A percentile compares a stretch with the other conserved stretches of the same genome.
These are phyloP conservation scores for Nebria salina DNA, from an alignment of 2,888 invertebrate genomes.

Conservation along the genomic window DNA sequence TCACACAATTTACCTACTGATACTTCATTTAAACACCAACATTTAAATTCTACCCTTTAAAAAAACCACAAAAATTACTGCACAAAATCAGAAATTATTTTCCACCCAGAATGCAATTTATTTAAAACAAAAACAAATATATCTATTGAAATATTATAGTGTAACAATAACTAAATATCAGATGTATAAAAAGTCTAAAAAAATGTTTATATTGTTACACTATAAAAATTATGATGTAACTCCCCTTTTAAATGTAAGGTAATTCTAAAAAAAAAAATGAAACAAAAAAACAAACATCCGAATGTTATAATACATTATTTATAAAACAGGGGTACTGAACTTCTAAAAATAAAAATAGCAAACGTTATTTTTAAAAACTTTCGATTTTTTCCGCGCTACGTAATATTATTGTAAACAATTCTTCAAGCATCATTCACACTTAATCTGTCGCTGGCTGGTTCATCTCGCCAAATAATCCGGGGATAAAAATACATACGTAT, in stretches of 20 bases:
- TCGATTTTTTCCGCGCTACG: neutral
- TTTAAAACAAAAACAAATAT: too few relatives aligned
- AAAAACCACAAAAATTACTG: too few relatives aligned
- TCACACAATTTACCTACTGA: too few relatives aligned
- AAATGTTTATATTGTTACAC: neutral
- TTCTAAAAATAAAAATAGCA: constrained; percentile 7
- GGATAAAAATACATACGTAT: constrained; percentile 4
- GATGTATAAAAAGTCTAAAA: neutral
- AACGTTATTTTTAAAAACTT: neutral
- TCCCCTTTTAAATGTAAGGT: neutral
- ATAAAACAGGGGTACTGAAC: constrained; percentile 6
- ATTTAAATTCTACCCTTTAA: too few relatives aligned
- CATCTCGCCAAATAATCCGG: constrained; percentile 3
- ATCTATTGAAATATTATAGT: too few relatives aligned
- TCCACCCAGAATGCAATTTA: too few relatives aligned
- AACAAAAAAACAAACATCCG: neutral
- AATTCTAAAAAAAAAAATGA: neutral
- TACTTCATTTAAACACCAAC: too few relatives aligned
- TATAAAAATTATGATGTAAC: neutral
- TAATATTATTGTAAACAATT: constrained; percentile 11
- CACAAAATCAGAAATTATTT: too few relatives aligned
- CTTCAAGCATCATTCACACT: neutral
- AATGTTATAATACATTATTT: constrained; percentile 2
- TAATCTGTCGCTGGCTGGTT: neutral
- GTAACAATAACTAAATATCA: too few relatives aligned